Evolutionary conservation across 92 coral and sea anemone species (phyloP).

Genomic region (Zoanthus sociatus): DNA sequence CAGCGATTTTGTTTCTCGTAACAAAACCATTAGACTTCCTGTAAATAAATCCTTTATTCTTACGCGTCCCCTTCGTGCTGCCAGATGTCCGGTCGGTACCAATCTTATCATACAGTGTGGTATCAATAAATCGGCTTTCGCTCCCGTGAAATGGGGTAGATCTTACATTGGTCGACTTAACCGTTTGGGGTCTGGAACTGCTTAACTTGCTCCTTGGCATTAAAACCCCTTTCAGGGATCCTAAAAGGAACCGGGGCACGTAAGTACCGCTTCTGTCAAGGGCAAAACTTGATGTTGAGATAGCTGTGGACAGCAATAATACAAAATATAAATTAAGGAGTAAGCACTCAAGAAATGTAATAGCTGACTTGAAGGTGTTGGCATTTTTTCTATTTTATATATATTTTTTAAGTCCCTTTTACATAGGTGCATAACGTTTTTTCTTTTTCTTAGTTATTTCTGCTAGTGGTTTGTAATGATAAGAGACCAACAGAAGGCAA

Average conservation of each 20-base stretch:
- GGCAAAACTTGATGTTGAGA: neutral
- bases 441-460: too few species aligned
- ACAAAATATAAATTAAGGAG: neutral
- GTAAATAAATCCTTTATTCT: slow-evolving; percentile 21
- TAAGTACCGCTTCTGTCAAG: neutral
- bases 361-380: too few species aligned
- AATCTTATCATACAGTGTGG: slow-evolving; percentile 20
- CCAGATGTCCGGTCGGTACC: neutral
- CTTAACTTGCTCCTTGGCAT: neutral
- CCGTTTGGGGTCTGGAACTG: neutral
- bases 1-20: neutral
- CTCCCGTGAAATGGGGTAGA: neutral
- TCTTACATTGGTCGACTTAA: neutral
- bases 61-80: neutral
- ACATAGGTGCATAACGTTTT: too few species aligned
- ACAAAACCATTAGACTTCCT: slow-evolving; percentile 4
- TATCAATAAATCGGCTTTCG: slow-evolving; percentile 5
- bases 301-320: neutral
- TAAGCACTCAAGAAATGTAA: neutral
- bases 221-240: neutral
- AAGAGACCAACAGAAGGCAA: too few species aligned
- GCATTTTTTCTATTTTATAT: too few species aligned
- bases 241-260: neutral
- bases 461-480: too few species aligned
- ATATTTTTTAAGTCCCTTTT: too few species aligned